Evolutionary conservation across 2,888 invertebrate species (phyloP).

Genomic region (Hirtodrosophila duncani): DNA sequence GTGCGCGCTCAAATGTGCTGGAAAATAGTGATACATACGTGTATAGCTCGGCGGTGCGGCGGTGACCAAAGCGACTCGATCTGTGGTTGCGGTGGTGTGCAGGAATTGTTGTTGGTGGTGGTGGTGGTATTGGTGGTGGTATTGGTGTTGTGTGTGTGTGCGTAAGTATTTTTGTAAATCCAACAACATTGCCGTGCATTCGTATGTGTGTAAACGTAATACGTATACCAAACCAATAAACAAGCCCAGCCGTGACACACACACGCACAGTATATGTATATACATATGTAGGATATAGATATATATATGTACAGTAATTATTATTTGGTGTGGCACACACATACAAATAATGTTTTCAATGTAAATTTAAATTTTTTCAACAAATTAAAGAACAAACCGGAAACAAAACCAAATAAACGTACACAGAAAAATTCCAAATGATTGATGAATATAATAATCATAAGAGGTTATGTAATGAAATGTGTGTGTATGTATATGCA

Average conservation of each 20-base stretch:
- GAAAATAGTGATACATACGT: conserved; percentile 82
- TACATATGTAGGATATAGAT: conserved; percentile 29
- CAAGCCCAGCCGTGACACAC: conserved; percentile 54
- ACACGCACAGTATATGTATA: conserved; percentile 30
- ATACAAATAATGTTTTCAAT: conserved; percentile 26
- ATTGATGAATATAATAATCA: conserved; percentile 52
- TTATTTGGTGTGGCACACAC: conserved; percentile 36
- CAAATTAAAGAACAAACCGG: conserved; percentile 55
- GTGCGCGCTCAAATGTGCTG: conserved; percentile 80
- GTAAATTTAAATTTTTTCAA: conserved; percentile 58
- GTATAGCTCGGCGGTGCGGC: conserved; percentile 82
- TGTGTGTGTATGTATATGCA: conserved; percentile 15
- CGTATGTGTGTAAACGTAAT: conserved; percentile 19
- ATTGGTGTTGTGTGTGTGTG: conserved; percentile 17
- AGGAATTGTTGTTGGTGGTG: conserved; percentile 5
- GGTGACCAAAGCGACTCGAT: conserved; percentile 83
- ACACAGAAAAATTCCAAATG: conserved; percentile 47
- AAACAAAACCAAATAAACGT: conserved; percentile 50
- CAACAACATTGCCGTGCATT: not conserved
- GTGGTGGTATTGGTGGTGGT: conserved; percentile 20
- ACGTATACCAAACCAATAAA: conserved; percentile 49
- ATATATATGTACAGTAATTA: conserved; percentile 53
- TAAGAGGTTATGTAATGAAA: conserved; percentile 47
- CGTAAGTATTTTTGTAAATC: conserved; percentile 28
- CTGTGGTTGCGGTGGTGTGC: conserved; percentile 72